These are phyloP conservation scores for Hippocampus mohnikei DNA, from an alignment of 2,113 vertebrate species.

Conservation along the genomic window DNA sequence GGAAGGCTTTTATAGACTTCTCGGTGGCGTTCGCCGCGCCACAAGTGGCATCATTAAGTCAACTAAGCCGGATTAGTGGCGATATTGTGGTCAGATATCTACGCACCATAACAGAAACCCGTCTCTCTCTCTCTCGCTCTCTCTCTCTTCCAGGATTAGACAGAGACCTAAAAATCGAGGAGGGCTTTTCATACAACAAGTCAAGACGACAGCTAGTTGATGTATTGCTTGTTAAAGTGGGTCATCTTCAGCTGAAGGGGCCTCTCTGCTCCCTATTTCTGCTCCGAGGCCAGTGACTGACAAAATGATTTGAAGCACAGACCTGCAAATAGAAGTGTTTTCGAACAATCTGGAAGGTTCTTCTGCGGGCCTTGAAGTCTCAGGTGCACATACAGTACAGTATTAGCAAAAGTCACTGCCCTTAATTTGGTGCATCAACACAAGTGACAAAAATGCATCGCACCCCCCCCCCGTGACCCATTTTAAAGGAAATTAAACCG, in stretches of 20 bases:
- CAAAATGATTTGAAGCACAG: constrained; percentile 17
- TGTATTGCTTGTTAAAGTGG: constrained; percentile 61
- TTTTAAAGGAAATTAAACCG: background rate
- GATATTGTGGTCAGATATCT: constrained; percentile 96
- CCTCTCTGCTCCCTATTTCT: constrained; percentile 28
- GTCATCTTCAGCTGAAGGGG: constrained; percentile 57
- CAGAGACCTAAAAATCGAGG: constrained; percentile 9
- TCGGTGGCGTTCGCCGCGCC: constrained; percentile 86
- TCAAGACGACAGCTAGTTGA: constrained; percentile 73
- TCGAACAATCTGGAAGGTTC: background rate
- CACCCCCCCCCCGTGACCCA: background rate
- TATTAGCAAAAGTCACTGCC: background rate
- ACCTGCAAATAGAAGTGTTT: constrained; percentile 6
- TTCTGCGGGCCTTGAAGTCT: background rate
- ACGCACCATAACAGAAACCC: constrained; percentile 81
- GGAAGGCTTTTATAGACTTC: constrained; percentile 99
- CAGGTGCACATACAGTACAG: background rate
- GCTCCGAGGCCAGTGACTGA: constrained; percentile 24
- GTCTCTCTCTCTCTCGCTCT: constrained; percentile 56
- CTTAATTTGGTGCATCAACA: background rate
- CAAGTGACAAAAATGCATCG: background rate
- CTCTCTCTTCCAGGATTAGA: constrained; percentile 84
- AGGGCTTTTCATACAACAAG: constrained; percentile 5
- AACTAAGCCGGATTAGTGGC: constrained; percentile 99
- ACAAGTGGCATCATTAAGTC: constrained; percentile 99